phyloP scores from a whole-genome alignment of 2,888 invertebrate species.

The Xestia sexstrigata region DNA sequence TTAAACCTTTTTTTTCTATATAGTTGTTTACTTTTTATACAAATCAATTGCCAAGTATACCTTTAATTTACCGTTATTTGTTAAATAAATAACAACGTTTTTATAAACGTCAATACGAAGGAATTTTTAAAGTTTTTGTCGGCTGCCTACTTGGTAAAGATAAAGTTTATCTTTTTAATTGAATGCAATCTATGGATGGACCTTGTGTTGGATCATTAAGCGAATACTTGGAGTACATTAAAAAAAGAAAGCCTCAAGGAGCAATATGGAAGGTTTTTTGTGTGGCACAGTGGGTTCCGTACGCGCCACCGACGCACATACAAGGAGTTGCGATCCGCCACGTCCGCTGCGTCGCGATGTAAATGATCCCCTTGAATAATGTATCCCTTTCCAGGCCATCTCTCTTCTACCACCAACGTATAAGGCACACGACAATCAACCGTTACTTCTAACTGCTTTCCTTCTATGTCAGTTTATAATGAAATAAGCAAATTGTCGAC shows the following conservation, averaged over 20 bases:
- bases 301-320: conserved; percentile 82
- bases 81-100: conserved; percentile 46
- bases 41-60: conserved; percentile 12
- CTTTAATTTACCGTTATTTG: conserved; percentile 34
- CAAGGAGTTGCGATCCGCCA: conserved; percentile 85
- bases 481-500: conserved; percentile 64
- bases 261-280: conserved; percentile 87
- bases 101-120: conserved; percentile 40
- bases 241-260: conserved; percentile 84
- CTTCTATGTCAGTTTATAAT: conserved; percentile 76
- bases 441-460: conserved; percentile 86
- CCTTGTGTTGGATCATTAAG: conserved; percentile 81
- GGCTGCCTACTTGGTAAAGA: conserved; percentile 58
- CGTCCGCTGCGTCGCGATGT: conserved; percentile 86
- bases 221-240: conserved; percentile 79
- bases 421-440: conserved; percentile 86
- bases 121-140: conserved; percentile 61
- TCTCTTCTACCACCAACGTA: conserved; percentile 82
- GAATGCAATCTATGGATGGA: conserved; percentile 78
- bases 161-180: conserved; percentile 76
- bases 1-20: neutral
- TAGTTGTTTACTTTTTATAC: neutral
- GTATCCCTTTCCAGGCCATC: conserved; percentile 87
- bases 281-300: conserved; percentile 80
- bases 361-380: conserved; percentile 90